Evolutionary conservation across 2,797 vertebrate genomes (phyloP).

Genomic region (Myripristis murdjan): DNA sequence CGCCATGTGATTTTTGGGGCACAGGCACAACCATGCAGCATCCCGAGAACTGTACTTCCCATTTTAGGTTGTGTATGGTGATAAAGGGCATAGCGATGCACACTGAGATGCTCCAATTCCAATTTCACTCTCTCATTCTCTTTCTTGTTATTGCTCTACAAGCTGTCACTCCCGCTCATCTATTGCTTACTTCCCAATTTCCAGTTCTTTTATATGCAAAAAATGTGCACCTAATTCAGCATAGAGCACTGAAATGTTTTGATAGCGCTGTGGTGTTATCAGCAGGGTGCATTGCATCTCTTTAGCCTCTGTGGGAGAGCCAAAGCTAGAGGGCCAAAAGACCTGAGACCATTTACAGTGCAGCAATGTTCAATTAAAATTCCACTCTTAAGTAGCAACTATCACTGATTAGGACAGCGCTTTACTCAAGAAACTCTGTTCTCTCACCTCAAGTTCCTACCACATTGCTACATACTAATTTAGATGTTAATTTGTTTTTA

Average conservation of each 20-base stretch:
- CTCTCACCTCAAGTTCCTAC: neutral
- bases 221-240: constrained; percentile 5
- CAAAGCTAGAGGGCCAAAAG: constrained; percentile 35
- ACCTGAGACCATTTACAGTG: constrained; percentile 41
- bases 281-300: constrained; percentile 1
- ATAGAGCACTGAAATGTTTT: neutral
- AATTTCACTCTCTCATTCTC: constrained; percentile 8
- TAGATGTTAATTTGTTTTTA: constrained; percentile 10
- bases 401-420: constrained; percentile 41
- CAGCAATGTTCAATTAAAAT: constrained; percentile 37
- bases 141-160: constrained; percentile 12
- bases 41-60: neutral
- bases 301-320: constrained; percentile 13
- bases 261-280: constrained; percentile 12
- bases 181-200: neutral
- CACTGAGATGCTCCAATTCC: neutral
- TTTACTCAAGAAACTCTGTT: constrained; percentile 11
- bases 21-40: neutral
- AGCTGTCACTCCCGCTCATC: neutral
- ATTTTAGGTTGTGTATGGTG: neutral
- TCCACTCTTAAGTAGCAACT: constrained; percentile 34
- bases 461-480: constrained; percentile 9
- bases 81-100: constrained; percentile 7
- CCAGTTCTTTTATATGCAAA: constrained; percentile 6
- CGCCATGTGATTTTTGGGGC: constrained; percentile 1